phyloP scores from a whole-genome alignment of 2,888 invertebrate genomes.

The Agonopterix heracliana region DNA sequence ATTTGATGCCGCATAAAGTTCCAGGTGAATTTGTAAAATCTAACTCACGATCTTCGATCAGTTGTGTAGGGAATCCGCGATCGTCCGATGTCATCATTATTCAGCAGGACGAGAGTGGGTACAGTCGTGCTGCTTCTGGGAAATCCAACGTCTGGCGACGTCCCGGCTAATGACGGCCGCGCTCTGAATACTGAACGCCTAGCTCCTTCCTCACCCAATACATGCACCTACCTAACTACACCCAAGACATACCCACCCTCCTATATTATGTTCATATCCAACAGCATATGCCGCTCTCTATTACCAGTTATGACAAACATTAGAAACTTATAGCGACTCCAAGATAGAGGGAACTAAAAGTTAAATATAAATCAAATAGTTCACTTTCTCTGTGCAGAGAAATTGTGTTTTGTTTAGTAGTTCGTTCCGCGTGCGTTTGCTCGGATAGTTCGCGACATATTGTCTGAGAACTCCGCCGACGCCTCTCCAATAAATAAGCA shows the following conservation, averaged over 20 bases:
- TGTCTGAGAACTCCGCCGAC: slow-evolving; percentile 71
- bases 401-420: slow-evolving; percentile 63
- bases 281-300: background rate
- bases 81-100: slow-evolving; percentile 55
- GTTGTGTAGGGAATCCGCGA: background rate
- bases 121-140: slow-evolving; percentile 54
- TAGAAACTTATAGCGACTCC: slow-evolving; percentile 15
- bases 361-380: slow-evolving; percentile 58
- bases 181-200: slow-evolving; percentile 61
- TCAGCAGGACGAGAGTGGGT: slow-evolving; percentile 42
- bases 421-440: slow-evolving; percentile 49
- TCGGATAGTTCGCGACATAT: slow-evolving; percentile 67
- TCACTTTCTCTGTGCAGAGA: slow-evolving; percentile 46
- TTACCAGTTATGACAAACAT: slow-evolving; percentile 7
- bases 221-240: slow-evolving; percentile 21
- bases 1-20: no score
- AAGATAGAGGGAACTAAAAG: slow-evolving; percentile 28
- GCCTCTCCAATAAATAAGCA: slow-evolving; percentile 74
- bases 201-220: slow-evolving; percentile 15
- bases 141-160: slow-evolving; percentile 56
- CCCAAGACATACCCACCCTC: background rate
- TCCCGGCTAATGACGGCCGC: slow-evolving; percentile 58
- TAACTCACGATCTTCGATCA: no score
- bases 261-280: background rate
- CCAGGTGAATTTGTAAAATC: no score